These are phyloP conservation scores for Trissoscelio sp. DNA, from an alignment of 2,888 invertebrate genomes.

Conservation along the genomic window DNA sequence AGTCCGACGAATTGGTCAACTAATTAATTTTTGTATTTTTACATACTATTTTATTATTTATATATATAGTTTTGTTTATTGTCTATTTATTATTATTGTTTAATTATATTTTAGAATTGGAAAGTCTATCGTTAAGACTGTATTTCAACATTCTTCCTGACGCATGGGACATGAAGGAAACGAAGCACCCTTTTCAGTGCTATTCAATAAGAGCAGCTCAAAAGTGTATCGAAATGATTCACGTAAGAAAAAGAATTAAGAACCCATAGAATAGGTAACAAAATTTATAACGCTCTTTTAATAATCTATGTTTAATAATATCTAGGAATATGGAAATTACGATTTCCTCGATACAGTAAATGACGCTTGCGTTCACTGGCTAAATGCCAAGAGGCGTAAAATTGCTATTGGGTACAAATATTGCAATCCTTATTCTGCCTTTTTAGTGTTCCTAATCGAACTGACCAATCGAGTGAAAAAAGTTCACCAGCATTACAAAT, in stretches of 20 bases:
- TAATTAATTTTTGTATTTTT: too few species aligned
- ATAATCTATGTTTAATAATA: not conserved
- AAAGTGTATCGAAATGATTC: conserved; percentile 1
- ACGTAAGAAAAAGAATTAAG: conserved; percentile 1
- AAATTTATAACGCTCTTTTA: too few species aligned
- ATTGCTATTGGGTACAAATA: not conserved
- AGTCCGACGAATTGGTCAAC: too few species aligned
- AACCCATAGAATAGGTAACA: too few species aligned
- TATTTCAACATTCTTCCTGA: conserved; percentile 24
- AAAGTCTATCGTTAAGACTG: conserved; percentile 4
- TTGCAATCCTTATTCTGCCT: not conserved
- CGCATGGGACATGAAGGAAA: conserved; percentile 23
- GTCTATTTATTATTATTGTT: too few species aligned
- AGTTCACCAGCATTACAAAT: not conserved
- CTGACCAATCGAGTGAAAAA: conserved; percentile 7
- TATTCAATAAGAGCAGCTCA: conserved; percentile 22
- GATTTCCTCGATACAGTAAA: not conserved
- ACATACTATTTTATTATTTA: too few species aligned
- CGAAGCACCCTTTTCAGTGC: conserved; percentile 10
- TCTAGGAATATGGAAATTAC: not conserved
- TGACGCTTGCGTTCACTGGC: not conserved
- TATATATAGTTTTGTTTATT: too few species aligned
- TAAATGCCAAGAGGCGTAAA: not conserved
- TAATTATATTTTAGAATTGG: not conserved
- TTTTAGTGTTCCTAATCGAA: conserved; percentile 18